These are phyloP conservation scores for Eolophus roseicapilla DNA, from an alignment of 2,113 vertebrate genomes.

Conservation along the genomic window DNA sequence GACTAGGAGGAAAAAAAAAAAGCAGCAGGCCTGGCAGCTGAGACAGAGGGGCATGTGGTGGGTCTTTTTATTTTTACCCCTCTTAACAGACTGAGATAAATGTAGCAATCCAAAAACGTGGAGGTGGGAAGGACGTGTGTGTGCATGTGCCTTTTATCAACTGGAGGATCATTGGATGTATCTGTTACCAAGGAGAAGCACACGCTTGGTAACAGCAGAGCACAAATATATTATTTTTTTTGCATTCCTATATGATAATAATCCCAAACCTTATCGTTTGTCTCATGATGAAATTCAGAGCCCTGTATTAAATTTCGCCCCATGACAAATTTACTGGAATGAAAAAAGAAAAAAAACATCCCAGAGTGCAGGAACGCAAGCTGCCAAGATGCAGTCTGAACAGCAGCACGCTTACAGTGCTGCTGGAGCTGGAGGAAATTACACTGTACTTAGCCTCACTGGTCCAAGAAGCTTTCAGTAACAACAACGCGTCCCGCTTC, in stretches of 20 bases:
- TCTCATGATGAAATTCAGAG: background rate
- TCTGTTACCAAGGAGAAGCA: conserved; percentile 66
- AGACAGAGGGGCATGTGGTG: background rate
- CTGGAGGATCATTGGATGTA: conserved; percentile 60
- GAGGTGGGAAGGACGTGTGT: conserved; percentile 53
- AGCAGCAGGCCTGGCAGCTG: background rate
- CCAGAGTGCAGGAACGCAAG: background rate
- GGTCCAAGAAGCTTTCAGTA: background rate
- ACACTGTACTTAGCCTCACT: background rate
- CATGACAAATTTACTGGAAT: background rate
- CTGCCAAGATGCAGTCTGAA: background rate
- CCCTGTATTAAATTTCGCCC: background rate
- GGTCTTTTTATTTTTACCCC: conserved; percentile 10
- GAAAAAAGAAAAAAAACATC: background rate
- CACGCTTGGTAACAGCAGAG: conserved; percentile 50
- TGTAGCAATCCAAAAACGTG: conserved; percentile 71
- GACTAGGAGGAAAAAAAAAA: background rate
- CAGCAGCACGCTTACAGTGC: background rate
- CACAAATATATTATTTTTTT: background rate
- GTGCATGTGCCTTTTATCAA: conserved; percentile 67
- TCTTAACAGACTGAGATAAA: conserved; percentile 72
- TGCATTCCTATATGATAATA: background rate
- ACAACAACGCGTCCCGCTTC: fast-evolving
- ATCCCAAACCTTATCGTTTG: background rate
- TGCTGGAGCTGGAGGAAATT: background rate